Evolutionary conservation across 2,888 invertebrate genomes (phyloP), one percentile per base, ranked within the genome.

Genomic region (Conistra vaccinii): DNA sequence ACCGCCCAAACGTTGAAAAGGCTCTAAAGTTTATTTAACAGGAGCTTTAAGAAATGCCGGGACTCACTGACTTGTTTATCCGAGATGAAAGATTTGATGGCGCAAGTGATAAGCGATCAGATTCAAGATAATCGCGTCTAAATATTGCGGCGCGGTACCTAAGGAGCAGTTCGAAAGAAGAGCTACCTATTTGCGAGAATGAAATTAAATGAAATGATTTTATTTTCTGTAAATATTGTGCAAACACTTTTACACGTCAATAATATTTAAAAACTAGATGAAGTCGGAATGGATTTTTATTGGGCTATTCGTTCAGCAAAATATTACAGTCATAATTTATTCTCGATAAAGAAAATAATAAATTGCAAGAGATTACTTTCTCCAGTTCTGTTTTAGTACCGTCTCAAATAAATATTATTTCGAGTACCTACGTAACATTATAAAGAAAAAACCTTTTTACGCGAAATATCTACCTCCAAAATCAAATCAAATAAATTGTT

Each of bases 11-110:
- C 87, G 85, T 88, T 86, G 86, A 76, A 86, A 88, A 80, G 87
- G 87, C 86, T 88, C 90, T 91, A 91, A 91, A 92, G 90, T 91
- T 92, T 90, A 91, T 91, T 90, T 92, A 91, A 92, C 88, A 89
- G 88, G 88, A 83, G 89, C 90, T 91, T 89, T 87, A 88, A 89
- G 89, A 88, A 90, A 89, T 85, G 81, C 80, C 84, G 83, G 79
- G 73, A 81, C 69, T 81, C 80, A 76, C 62, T 86, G 89, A 90
- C 90, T 91, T 92, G 92, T 92, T 92, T 91, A 91, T 91, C 89
- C 87, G 77, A 87, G 90, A 91, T 91, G 90, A 90, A 89, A 89
- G 88, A 83, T 83, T 87, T 85, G 62, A 80, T 73, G 87, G 88
- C 68, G 80, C 85, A 88, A 88, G 88, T 79, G 86, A 58, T 76